phyloP scores from a whole-genome alignment of 2,888 invertebrate genomes.

The Rosalia funebris region DNA sequence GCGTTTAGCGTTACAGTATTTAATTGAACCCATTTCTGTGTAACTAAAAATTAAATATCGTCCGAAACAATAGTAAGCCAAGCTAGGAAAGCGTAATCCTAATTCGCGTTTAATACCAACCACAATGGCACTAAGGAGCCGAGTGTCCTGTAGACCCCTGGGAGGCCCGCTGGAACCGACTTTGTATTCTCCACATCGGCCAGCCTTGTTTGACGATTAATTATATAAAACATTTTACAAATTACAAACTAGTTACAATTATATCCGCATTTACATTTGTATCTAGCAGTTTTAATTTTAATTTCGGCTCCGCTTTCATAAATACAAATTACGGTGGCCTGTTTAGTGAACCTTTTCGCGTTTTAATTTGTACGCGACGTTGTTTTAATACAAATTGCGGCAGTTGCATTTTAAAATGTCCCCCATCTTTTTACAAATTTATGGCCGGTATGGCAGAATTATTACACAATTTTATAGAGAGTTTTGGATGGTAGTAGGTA shows the following conservation, averaged over 20 bases:
- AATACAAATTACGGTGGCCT: constrained; percentile 51
- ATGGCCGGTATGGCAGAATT: background rate
- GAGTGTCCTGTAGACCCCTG: background rate
- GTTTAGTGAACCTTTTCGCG: constrained; percentile 40
- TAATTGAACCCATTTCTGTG: too few relatives aligned
- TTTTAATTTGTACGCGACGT: constrained; percentile 46
- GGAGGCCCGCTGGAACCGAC: constrained; percentile 7
- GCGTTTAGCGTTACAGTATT: too few relatives aligned
- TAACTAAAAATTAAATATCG: too few relatives aligned
- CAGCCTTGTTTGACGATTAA: constrained; percentile 39
- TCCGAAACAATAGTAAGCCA: too few relatives aligned
- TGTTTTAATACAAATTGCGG: constrained; percentile 45
- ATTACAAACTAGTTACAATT: constrained; percentile 51
- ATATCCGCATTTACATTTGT: constrained; percentile 50
- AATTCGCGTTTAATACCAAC: background rate
- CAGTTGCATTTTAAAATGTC: constrained; percentile 1
- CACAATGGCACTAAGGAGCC: background rate
- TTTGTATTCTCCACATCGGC: constrained; percentile 14
- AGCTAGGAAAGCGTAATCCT: background rate
- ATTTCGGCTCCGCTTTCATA: constrained; percentile 49
- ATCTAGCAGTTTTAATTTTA: constrained; percentile 47
- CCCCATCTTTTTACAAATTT: background rate
- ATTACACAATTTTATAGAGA: too few relatives aligned
- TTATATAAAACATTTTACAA: constrained; percentile 48
- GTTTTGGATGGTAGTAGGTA: too few relatives aligned